Evolutionary conservation across 2,888 invertebrate genomes (phyloP).

Genomic region (Thyatira batis): DNA sequence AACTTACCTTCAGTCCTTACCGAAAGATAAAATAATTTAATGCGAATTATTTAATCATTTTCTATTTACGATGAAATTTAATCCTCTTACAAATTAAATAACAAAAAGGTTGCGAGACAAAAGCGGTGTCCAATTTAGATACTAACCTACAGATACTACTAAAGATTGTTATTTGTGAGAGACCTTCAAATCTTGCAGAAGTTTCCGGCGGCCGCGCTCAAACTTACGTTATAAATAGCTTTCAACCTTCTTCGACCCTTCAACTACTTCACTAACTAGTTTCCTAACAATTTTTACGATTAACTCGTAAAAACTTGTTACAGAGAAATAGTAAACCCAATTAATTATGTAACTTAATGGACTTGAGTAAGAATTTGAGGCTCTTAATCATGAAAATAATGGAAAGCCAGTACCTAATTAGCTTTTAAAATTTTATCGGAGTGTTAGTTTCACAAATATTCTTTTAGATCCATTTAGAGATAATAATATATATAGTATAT

Average conservation of each 20-base stretch:
- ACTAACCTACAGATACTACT: neutral
- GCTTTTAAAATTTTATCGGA: neutral
- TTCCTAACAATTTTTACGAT: neutral
- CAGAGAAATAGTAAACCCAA: neutral
- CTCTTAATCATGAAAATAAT: neutral
- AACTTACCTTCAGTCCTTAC: neutral
- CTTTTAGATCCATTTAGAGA: too few species aligned
- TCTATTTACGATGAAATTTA: neutral
- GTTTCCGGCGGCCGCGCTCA: neutral
- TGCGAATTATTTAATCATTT: neutral
- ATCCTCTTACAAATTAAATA: too few species aligned
- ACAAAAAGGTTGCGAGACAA: neutral
- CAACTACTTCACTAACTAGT: neutral
- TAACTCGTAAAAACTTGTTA: neutral
- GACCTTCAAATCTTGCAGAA: neutral
- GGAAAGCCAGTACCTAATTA: neutral
- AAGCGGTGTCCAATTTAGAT: neutral
- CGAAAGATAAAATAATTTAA: neutral
- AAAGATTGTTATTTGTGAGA: neutral
- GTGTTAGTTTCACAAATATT: too few species aligned
- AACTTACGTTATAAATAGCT: neutral
- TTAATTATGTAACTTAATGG: neutral
- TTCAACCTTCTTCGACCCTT: neutral
- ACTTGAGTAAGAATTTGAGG: neutral
- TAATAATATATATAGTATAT: too few species aligned